phyloP scores from a whole-genome alignment of 1,140 invertebrate species.

The Nasonia longicornis region DNA sequence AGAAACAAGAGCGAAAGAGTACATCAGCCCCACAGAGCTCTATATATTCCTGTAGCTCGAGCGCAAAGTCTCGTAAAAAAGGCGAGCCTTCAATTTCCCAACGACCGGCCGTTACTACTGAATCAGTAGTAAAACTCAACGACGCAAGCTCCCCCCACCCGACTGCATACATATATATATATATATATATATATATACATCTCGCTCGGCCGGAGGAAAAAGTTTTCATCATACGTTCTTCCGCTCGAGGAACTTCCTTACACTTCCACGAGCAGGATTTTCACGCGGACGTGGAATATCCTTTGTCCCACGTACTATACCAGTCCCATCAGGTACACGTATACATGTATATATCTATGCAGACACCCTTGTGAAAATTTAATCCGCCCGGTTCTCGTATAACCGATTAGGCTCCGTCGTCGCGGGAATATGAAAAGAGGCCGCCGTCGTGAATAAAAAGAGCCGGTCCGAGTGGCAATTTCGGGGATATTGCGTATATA shows the following conservation, averaged over 20 bases:
- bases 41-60: too few species aligned
- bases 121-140: conserved; percentile 38
- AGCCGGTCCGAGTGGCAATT: conserved; percentile 4
- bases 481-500: not conserved
- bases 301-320: not conserved
- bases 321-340: too few species aligned
- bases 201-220: not conserved
- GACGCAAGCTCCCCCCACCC: not conserved
- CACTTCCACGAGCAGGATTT: conserved; percentile 1
- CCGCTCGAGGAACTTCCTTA: conserved; percentile 7
- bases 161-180: not conserved
- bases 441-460: conserved; percentile 18
- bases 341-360: not conserved
- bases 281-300: conserved; percentile 1
- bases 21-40: too few species aligned
- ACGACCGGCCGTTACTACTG: not conserved
- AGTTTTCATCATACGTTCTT: conserved; percentile 28
- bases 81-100: conserved; percentile 19
- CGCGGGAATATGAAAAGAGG: conserved; percentile 28
- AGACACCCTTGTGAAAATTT: conserved; percentile 18
- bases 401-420: conserved; percentile 19
- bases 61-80: not conserved
- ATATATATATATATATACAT: not conserved
- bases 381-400: conserved; percentile 25
- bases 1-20: not conserved